Evolutionary conservation across 1,140 invertebrate species (phyloP).

Genomic region (Sinonovacula constricta): DNA sequence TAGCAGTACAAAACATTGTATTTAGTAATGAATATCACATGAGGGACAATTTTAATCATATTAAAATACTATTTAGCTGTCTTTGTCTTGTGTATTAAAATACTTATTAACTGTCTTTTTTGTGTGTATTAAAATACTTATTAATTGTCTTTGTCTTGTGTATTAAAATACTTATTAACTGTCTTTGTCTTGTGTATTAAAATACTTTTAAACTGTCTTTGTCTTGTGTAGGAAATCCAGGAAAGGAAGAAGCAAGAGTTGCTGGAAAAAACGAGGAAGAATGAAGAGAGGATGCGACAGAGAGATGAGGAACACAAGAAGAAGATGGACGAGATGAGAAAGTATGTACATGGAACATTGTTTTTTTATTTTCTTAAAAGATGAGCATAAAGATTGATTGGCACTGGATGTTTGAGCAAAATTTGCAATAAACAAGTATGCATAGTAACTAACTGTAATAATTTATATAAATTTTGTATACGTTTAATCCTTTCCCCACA

Average conservation of each 20-base stretch:
- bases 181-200: background rate
- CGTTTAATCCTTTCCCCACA: background rate
- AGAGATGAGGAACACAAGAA: constrained; percentile 31
- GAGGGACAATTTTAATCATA: background rate
- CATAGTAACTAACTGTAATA: background rate
- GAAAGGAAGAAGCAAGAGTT: constrained; percentile 25
- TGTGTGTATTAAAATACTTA: background rate
- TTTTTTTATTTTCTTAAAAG: background rate
- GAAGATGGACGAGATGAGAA: constrained; percentile 51
- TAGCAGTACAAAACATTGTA: no score
- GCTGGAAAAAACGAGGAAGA: constrained; percentile 17
- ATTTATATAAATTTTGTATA: background rate
- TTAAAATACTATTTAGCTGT: background rate
- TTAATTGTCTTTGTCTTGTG: background rate
- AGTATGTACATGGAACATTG: constrained; percentile 5
- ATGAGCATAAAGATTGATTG: no score
- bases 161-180: background rate
- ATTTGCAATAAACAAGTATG: no score
- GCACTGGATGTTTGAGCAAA: no score
- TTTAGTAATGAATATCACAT: no score
- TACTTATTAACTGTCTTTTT: background rate
- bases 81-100: background rate
- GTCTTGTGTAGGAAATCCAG: constrained; percentile 45
- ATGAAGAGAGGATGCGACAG: constrained; percentile 33
- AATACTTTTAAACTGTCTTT: background rate